Conservation (phyloP, 2,888 invertebrate species). For the Camptogramma bilineatum region DNA sequence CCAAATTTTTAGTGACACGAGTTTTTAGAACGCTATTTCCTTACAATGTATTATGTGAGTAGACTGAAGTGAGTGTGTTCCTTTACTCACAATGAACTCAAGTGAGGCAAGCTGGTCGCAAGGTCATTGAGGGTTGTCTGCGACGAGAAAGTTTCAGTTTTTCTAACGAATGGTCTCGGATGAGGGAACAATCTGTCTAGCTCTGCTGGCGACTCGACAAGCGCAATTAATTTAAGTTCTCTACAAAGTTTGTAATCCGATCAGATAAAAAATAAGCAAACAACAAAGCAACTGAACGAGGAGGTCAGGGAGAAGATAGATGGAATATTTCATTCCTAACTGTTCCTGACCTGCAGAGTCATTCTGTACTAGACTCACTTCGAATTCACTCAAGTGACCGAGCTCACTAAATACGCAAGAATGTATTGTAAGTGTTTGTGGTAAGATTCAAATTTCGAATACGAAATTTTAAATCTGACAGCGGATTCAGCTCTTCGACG, state of each 20-base stretch:
- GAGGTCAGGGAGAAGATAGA: neutral
- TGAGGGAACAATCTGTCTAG: slow-evolving; percentile 27
- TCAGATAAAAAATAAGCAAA: neutral
- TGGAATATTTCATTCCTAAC: no score
- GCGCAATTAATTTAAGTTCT: slow-evolving; percentile 24
- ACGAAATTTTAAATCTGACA: no score
- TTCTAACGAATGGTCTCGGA: slow-evolving; percentile 12
- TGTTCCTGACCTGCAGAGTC: no score
- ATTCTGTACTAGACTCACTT: no score
- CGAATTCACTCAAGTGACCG: no score
- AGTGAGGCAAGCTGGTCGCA: neutral
- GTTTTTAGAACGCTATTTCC: neutral
- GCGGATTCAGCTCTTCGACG: no score
- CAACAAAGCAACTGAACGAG: neutral
- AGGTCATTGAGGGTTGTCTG: neutral
- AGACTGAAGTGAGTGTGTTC: neutral
- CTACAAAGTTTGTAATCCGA: slow-evolving; percentile 13
- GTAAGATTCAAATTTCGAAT: no score
- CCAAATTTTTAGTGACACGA: neutral
- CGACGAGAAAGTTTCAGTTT: slow-evolving; percentile 9
- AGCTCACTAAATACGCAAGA: no score
- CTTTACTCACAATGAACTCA: neutral
- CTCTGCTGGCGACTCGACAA: slow-evolving; percentile 16
- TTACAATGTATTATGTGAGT: neutral
- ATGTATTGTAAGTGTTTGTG: no score